Conservation (phyloP, 2,888 invertebrate genomes). For the Rhagophthalmus giganteus region DNA sequence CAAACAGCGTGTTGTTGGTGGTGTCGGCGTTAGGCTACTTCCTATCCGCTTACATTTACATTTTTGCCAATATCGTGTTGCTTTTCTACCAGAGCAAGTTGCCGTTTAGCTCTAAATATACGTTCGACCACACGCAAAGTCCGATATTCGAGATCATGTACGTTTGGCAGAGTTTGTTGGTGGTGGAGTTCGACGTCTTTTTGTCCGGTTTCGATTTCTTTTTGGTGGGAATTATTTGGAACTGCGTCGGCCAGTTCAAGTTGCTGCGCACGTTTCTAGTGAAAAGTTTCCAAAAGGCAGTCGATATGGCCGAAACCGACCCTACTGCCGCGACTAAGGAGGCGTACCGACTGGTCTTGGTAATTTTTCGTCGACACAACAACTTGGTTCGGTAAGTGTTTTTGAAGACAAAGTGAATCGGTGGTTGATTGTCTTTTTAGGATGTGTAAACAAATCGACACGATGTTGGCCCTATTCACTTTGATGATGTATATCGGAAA, state of each 20-base stretch:
- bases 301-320: slow-evolving; percentile 4
- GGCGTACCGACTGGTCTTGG: slow-evolving; percentile 3
- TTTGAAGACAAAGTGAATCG: too few species aligned
- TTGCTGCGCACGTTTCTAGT: neutral
- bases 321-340: neutral
- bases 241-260: slow-evolving; percentile 10
- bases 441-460: slow-evolving; percentile 5
- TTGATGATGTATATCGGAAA: slow-evolving; percentile 8
- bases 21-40: neutral
- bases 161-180: neutral
- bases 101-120: slow-evolving; percentile 1
- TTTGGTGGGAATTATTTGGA: slow-evolving; percentile 1
- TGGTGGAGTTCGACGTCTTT: neutral
- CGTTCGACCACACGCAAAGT: slow-evolving; percentile 1
- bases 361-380: slow-evolving; percentile 4
- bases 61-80: neutral
- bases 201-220: slow-evolving; percentile 5
- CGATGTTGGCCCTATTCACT: slow-evolving; percentile 3
- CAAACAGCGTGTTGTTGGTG: neutral
- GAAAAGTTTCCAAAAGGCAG: slow-evolving; percentile 4
- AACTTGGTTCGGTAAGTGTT: slow-evolving; percentile 5
- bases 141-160: slow-evolving; percentile 5
- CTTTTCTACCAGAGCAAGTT: slow-evolving; percentile 1
- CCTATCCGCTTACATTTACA: slow-evolving; percentile 3
- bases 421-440: too few species aligned